Evolutionary conservation across 2,113 vertebrate genomes (phyloP).

Genomic region (Otis tarda): DNA sequence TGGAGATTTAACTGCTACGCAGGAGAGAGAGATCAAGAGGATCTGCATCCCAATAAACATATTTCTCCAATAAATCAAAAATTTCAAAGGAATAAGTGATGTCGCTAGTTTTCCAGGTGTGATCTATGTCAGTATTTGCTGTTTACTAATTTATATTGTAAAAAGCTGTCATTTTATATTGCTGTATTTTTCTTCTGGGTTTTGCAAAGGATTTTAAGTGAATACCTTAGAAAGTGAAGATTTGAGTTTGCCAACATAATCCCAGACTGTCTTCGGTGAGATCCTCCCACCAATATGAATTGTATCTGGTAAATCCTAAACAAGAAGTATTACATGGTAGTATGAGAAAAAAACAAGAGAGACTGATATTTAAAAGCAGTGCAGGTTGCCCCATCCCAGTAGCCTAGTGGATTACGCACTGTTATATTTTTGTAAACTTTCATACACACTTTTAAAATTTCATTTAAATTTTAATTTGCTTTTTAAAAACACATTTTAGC

Average conservation of each 20-base stretch:
- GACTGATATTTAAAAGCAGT: not conserved
- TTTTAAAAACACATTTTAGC: not conserved
- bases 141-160: not conserved
- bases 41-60: not conserved
- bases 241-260: constrained; percentile 94
- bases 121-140: not conserved
- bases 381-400: constrained; percentile 1
- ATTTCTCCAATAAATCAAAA: not conserved
- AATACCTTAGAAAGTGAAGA: constrained; percentile 93
- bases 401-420: not conserved
- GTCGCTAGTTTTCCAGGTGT: not conserved
- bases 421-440: not conserved
- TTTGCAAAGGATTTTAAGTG: constrained; percentile 2
- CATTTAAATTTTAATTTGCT: too few species aligned
- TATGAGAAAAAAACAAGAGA: constrained; percentile 7
- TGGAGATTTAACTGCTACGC: not conserved
- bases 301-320: constrained; percentile 94
- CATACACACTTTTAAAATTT: too few species aligned
- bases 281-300: constrained; percentile 96
- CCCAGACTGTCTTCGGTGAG: constrained; percentile 94
- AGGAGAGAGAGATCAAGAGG: not conserved
- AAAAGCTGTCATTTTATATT: not conserved
- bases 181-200: not conserved
- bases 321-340: constrained; percentile 29
- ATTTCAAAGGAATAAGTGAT: not conserved